Evolutionary conservation across 2,113 vertebrate species (phyloP), one percentile per base, ranked within the genome.

Genomic region (Hiodon alosoides): DNA sequence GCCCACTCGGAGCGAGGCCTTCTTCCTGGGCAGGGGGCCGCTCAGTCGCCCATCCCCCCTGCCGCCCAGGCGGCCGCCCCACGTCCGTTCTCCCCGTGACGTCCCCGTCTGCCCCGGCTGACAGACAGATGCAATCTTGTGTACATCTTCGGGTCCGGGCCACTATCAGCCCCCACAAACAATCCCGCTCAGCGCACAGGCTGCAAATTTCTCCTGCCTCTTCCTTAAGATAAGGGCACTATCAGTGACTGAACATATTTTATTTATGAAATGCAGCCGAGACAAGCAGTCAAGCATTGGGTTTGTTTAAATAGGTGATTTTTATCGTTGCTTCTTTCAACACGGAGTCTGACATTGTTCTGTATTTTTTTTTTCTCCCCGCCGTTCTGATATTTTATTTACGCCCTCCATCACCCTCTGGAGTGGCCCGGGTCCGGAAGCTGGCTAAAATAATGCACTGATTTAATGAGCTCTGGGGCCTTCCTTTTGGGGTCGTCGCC

Each of bases 201-300:
- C 86, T 92, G 93, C 85, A 93, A 93, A 94, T 94, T 94, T 89
- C 81, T 85, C 88, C 93, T 92, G 89, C 94, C 93, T 95, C 93
- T 93, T 87, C 91, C 91, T 92, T 90, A 88, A 94, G 96, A 97
- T 98, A 98, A 98, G 94, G 83, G 82, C 11, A 48, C 94, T 97
- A 96, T 97, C 96, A 92, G 93, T 94, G 91, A 94, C 93, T 92
- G 91, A 90, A 95, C 94, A 95, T 96, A 95, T 95, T 97, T 98
- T 95, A 96, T 95, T 94, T 97, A 95, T 95, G 95, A 94, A 95
- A 93, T 93, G 93, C 93, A 85, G 92, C 94, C 91, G 88, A 92
- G 90, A 95, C 94, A 95, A 90, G 94, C 93, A 95, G 94, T 95
- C 94, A 94, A 94, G 94, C 94, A 95, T 95, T 91, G 91, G 90